Evolutionary conservation across 2,888 invertebrate species (phyloP).

Genomic region (Nomada fucata): DNA sequence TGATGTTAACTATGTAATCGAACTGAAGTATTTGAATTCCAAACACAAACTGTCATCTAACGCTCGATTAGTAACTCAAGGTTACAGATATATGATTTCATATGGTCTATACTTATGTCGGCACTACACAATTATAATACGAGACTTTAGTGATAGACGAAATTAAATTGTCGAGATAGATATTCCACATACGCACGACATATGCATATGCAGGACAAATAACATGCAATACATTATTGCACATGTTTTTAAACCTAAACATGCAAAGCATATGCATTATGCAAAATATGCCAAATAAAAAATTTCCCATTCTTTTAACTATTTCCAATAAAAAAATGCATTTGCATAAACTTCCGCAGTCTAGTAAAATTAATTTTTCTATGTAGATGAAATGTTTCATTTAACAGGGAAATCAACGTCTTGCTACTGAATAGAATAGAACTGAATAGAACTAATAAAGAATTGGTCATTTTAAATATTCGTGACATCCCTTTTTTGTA

Average conservation of each 20-base stretch:
- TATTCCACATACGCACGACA: neutral
- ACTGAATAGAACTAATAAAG: no score
- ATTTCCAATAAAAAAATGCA: neutral
- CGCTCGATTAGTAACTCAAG: neutral
- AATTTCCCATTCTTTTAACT: neutral
- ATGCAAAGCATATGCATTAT: no score
- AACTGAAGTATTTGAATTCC: neutral
- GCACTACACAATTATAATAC: no score
- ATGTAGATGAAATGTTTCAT: no score
- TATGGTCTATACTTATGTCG: no score
- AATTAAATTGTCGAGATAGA: slow-evolving; percentile 6
- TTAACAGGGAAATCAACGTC: no score
- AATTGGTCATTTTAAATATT: no score
- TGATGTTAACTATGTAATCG: neutral
- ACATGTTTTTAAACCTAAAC: no score
- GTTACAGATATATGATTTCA: neutral
- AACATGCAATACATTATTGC: no score
- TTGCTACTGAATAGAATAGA: no score
- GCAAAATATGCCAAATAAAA: neutral
- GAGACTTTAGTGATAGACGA: neutral
- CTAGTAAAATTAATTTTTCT: neutral
- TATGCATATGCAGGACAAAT: no score
- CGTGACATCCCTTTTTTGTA: neutral
- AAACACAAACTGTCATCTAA: neutral
- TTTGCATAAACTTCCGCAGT: neutral